Evolutionary conservation across 2,797 vertebrate genomes (phyloP), one percentile per base, ranked within the genome.

Genomic region (Phataginus tetradactyla): DNA sequence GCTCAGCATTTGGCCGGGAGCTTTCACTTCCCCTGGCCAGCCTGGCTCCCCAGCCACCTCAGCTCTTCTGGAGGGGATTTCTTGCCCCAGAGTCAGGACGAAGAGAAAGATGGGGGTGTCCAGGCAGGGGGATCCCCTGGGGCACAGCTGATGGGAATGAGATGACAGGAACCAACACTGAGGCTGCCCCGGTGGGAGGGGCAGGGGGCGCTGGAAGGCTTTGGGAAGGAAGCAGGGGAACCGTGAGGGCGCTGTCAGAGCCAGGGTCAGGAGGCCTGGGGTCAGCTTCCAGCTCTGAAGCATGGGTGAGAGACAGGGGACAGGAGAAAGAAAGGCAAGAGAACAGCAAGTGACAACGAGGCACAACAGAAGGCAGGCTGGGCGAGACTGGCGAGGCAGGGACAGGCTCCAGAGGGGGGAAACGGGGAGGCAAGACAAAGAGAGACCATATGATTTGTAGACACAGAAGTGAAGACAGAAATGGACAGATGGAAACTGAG

Each of bases 1-100:
- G 72, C 53, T 87, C 72, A 34, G 32, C 81, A 27, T 17, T 86
- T 49, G n/a, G 87, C 87, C 23, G 0, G 29, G 34, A 92, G 72
- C 77, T 97, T 86, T 96, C 97, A 78, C 96, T 98, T 97, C 97
- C 97, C 91, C 97, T 9, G 15, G 55, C 25, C 0, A 3, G 32
- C 64, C 86, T 25, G 45, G 23, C 66, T 81, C 68, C 34, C 64
- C 18, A 7, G 69, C 66, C 63, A 68, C 77, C 72, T 94, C 84
- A 77, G 37, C 20, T 3, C 29, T 66, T 27, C 84, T 59, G 21
- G 87, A 79, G 88, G 95, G 93, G 95, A 96, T 95, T 96, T 97
- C 92, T 95, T 34, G 42, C 57, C 69, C 72, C 81, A 49, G 59
- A n/a, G 61, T 61, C 4, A 23, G 49, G 25, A 68, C 20, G 17